These are phyloP conservation scores for Drosophila baimaii DNA, from an alignment of 1,140 invertebrate species.

Conservation along the genomic window DNA sequence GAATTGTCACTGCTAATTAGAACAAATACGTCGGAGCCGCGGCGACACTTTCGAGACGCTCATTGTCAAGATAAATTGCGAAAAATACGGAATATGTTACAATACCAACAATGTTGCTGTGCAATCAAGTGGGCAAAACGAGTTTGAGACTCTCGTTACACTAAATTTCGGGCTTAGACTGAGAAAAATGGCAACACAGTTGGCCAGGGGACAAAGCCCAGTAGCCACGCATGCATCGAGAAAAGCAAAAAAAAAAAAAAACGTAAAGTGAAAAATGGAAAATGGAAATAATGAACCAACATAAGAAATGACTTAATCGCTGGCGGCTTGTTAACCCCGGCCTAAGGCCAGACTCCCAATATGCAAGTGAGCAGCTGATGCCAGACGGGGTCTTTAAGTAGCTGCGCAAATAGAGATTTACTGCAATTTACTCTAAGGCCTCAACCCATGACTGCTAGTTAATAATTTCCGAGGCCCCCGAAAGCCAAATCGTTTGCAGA, in stretches of 20 bases:
- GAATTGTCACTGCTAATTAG: slow-evolving; percentile 83
- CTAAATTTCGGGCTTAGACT: slow-evolving; percentile 75
- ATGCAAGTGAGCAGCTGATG: slow-evolving; percentile 12
- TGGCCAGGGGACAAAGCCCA: slow-evolving; percentile 32
- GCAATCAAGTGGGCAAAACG: slow-evolving; percentile 52
- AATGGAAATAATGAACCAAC: slow-evolving; percentile 70
- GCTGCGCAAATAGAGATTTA: slow-evolving; percentile 82
- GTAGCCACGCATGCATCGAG: slow-evolving; percentile 46
- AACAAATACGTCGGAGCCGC: slow-evolving; percentile 62
- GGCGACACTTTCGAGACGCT: slow-evolving; percentile 37
- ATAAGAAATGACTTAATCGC: slow-evolving; percentile 83
- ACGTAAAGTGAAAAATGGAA: slow-evolving; percentile 12
- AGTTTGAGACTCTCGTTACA: slow-evolving; percentile 46
- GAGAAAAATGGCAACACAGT: slow-evolving; percentile 57
- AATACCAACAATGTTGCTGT: slow-evolving; percentile 59
- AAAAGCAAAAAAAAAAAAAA: not conserved
- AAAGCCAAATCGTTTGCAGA: slow-evolving; percentile 66
- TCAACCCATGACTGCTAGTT: slow-evolving; percentile 66
- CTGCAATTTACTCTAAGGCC: slow-evolving; percentile 75
- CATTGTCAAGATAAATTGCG: slow-evolving; percentile 73
- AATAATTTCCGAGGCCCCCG: slow-evolving; percentile 72
- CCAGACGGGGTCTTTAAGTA: slow-evolving; percentile 63
- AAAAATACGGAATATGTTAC: slow-evolving; percentile 48
- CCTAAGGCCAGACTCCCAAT: slow-evolving; percentile 27
- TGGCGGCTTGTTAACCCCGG: slow-evolving; percentile 77